Base-by-base conservation (phyloP, 1,140 invertebrate genomes). In the Mercenaria mercenaria region DNA sequence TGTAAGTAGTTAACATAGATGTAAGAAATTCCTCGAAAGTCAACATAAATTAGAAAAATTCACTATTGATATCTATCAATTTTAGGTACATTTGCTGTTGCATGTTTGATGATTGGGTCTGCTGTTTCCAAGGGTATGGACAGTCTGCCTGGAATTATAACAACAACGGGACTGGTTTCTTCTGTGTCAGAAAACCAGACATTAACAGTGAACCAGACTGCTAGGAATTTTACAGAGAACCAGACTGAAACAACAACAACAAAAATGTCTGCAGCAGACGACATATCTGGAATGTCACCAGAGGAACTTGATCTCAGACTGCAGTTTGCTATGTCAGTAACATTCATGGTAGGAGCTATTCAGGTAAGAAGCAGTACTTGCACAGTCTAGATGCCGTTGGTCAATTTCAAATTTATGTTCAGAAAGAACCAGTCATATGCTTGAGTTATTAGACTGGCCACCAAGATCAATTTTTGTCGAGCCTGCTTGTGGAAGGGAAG, bases 41-140 rank as follows among this genome's bases (percentile, higher is more conserved):
- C n/a, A n/a, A n/a, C n/a, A n/a, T n/a, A n/a, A n/a, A n/a, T n/a
- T n/a, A n/a, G n/a, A n/a, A n/a, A n/a, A n/a, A n/a, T n/a, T n/a
- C n/a, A n/a, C n/a, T n/a, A n/a, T n/a, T n/a, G n/a, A n/a, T n/a
- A n/a, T n/a, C n/a, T n/a, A n/a, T n/a, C n/a, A n/a, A 11, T 82
- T 82, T 29, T 88, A 95, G 95, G 95, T 41, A 95, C 95, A 43
- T 96, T 96, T 95, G 96, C 96, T 86, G 95, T 96, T 20, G 90
- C 96, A 6, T 93, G 95, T 76, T 90, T 96, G 47, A 96, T 96
- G 96, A 94, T 96, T 13, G 95, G 95, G n/a, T 90, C 91, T 47
- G 90, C 92, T 18, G 95, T 96, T 34, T 88, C 92, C 64, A 94
- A 93, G 87, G 92, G 91, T 8, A 61, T 29, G 72, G 82, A 72